Base-by-base conservation (phyloP, 2,888 invertebrate genomes). In the Lingula anatina region DNA sequence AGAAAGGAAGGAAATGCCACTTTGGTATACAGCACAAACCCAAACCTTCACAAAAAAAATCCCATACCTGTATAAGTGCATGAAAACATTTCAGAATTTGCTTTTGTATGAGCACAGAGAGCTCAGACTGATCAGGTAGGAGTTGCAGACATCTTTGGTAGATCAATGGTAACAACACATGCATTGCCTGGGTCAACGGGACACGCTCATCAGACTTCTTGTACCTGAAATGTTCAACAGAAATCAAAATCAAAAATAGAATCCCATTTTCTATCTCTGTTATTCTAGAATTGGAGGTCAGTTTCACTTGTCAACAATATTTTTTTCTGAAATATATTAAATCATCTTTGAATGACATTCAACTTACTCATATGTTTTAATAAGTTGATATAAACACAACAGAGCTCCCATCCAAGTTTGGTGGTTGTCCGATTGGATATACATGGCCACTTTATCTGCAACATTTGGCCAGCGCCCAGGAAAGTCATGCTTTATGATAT, bases 141-240 rank as follows among this genome's bases (percentile, higher is more conserved):
- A 96, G 83, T 53, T 73, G 69, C 2, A 65, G 50, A 51, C 79
- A 68, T 2, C 79, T 82, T 72, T 89, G 87, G 74, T 95, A 90
- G 64, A 95, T 84, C 82, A 93, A 85, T 0, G 97, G 97, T 63
- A 99, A 81, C 46, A 99, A 78, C 54, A 93, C 80, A 73, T 89
- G 88, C 96, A 99, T 97, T 7, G 95, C 93, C 77, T 94, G 92
- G 65, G 91, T 89, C 18, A 99, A 80, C 0, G 95, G 91, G 5
- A 83, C 85, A 55, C 96, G 83, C 65, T 96, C 95, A 59, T 92
- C 91, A 3, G 86, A 82, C 60, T 90, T 86, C 72, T 91, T 90
- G 77, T 92, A 96, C 78, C 94, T 94, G 73, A 81, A 86, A 53
- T 49, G n/a, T n/a, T n/a, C n/a, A n/a, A n/a, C n/a, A n/a, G n/a